A percentile compares a stretch with the other conserved stretches of the same genome.
Conservation (phyloP, 2,888 invertebrate genomes). For the Gymnosoma rotundatum region DNA sequence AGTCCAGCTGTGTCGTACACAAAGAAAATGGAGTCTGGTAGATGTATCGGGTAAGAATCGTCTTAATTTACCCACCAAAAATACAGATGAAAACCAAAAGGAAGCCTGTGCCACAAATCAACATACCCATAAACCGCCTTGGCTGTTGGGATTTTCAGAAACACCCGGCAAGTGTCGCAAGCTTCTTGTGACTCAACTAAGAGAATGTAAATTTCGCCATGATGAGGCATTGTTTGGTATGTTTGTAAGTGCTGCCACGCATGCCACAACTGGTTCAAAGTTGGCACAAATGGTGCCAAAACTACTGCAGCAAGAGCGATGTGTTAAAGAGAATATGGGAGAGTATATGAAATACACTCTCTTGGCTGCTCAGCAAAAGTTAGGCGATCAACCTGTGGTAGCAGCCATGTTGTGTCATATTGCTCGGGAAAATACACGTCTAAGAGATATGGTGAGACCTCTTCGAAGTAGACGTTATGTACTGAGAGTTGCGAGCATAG, state of each 20-base stretch:
- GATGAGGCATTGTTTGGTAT: constrained; percentile 90
- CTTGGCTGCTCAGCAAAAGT: constrained; percentile 89
- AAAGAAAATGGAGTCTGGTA: constrained; percentile 90
- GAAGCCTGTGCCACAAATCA: constrained; percentile 85
- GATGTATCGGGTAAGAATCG: constrained; percentile 92
- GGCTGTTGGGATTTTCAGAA: constrained; percentile 93
- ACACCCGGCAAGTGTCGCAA: constrained; percentile 89
- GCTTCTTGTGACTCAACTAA: constrained; percentile 89
- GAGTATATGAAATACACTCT: constrained; percentile 94
- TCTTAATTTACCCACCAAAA: constrained; percentile 85
- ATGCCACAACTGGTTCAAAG: constrained; percentile 86
- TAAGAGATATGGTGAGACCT: constrained; percentile 84
- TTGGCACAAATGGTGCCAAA: constrained; percentile 90
- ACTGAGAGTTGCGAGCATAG: constrained; percentile 89
- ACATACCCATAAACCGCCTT: constrained; percentile 87
- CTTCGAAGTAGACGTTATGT: constrained; percentile 85
- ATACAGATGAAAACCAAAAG: constrained; percentile 79
- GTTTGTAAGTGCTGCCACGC: constrained; percentile 90
- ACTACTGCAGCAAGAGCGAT: constrained; percentile 90
- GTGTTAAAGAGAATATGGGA: constrained; percentile 89
- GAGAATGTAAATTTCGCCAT: constrained; percentile 89
- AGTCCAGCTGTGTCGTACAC: constrained; percentile 90
- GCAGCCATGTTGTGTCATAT: constrained; percentile 90
- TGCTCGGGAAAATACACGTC: constrained; percentile 84
- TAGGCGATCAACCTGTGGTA: constrained; percentile 89